Evolutionary conservation across 2,888 invertebrate species (phyloP), one percentile per base, ranked within the genome.

Genomic region (Meteorus cinctellus): DNA sequence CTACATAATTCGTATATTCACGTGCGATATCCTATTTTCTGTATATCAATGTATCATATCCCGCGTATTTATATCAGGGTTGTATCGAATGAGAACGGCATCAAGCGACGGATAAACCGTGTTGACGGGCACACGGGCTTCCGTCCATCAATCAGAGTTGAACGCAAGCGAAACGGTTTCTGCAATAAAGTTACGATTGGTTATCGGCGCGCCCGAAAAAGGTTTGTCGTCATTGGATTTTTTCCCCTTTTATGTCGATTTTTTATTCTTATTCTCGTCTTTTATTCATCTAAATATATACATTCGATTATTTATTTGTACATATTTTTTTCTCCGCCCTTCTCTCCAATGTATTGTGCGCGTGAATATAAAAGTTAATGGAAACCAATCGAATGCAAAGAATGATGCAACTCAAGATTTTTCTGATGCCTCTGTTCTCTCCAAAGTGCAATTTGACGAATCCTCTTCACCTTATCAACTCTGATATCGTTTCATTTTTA

Each of bases 381-480:
- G 36, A n/a, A 59, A 60, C 16, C 16, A 41, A 41, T 41, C 8
- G 12, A 41, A 41, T 41, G 12, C 8, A 10, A 41, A 41, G 12
- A 41, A 41, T 12, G 4, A 8, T 5, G n/a, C 45, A n/a, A n/a
- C n/a, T 5, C 6, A 36, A 24, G 45, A 36, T 27, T 60, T n/a
- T 41, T 72, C 19, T 55, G 48, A 48, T 48, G 4, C 6, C 16
- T 16, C 4, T 16, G 4, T n/a, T 48, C 0, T 45, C 27, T 36
- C 4, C 29, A 34, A 19, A 55, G 36, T n/a, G 16, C 12, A 55
- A 70, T 41, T 10, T 36, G 69, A 76, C 72, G 77, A 78, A 82
- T 88, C 87, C 86, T 86, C 82, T 86, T 87, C 84, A 81, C 84
- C 86, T 88, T 86, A 87, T 86, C 74, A 77, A 79, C 79, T 82